Evolutionary conservation across 2,888 invertebrate genomes (phyloP).

Genomic region (Nephrotoma appendiculata): DNA sequence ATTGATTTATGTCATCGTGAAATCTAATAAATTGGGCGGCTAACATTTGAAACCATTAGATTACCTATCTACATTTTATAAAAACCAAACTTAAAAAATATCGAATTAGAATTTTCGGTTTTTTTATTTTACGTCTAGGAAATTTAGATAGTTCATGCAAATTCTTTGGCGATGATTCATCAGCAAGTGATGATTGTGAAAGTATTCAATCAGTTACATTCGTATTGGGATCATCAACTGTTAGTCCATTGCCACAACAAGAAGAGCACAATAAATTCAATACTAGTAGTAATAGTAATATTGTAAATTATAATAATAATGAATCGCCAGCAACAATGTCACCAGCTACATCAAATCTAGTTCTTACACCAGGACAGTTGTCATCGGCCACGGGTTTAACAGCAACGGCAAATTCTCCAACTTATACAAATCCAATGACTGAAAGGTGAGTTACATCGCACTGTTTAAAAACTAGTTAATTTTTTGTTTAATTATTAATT

Average conservation of each 20-base stretch:
- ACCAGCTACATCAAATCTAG: constrained; percentile 8
- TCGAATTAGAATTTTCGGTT: not conserved
- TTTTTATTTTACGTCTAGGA: constrained; percentile 17
- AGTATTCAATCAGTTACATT: constrained; percentile 19
- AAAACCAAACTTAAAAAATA: not conserved
- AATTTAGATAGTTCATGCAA: constrained; percentile 22
- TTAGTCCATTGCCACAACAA: constrained; percentile 3
- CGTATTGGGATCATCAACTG: constrained; percentile 11
- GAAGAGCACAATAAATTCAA: not conserved
- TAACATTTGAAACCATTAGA: too few relatives aligned
- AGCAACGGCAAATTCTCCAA: not conserved
- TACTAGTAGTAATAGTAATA: not conserved
- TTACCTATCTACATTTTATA: too few relatives aligned
- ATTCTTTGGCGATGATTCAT: constrained; percentile 25
- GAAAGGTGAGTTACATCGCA: not conserved
- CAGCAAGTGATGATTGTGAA: constrained; percentile 26
- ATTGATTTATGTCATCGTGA: too few relatives aligned
- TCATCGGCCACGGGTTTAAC: not conserved
- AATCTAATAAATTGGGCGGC: too few relatives aligned
- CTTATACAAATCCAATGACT: not conserved
- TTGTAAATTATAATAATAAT: constrained; percentile 6
- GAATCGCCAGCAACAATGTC: constrained; percentile 10
- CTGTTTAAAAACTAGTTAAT: not conserved
- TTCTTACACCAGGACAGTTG: constrained; percentile 6
- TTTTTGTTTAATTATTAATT: not conserved